Conservation (phyloP, 1,140 invertebrate genomes). For the Anastrepha obliqua region DNA sequence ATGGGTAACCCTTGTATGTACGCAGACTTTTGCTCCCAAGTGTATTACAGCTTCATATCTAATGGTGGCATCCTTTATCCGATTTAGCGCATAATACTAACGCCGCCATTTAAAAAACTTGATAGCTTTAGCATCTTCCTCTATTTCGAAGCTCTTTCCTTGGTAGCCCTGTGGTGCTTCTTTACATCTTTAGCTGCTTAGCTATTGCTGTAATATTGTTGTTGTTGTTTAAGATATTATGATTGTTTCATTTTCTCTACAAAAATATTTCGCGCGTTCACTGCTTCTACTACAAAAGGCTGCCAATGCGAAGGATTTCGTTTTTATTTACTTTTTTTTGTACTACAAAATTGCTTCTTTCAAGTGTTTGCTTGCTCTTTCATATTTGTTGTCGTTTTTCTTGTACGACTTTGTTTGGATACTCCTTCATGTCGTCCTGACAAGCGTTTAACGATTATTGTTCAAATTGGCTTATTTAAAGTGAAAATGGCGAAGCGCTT, state of each 20-base stretch:
- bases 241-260: conserved; percentile 2
- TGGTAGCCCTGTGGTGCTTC: not conserved
- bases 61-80: no score
- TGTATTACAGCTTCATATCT: no score
- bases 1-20: no score
- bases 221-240: conserved; percentile 15
- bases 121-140: not conserved
- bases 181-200: not conserved
- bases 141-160: not conserved
- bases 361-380: not conserved
- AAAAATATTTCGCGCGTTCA: not conserved
- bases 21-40: no score
- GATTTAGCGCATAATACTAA: no score
- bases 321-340: not conserved
- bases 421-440: not conserved
- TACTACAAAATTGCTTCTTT: not conserved
- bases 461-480: conserved; percentile 52
- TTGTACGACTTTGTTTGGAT: not conserved
- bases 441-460: conserved; percentile 48
- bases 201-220: not conserved
- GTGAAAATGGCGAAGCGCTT: conserved; percentile 44
- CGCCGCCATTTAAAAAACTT: no score
- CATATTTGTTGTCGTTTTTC: not conserved
- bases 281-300: not conserved
- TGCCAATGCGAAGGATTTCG: not conserved